Base-by-base conservation (phyloP, 2,797 vertebrate species). In the Heterohyrax brucei region DNA sequence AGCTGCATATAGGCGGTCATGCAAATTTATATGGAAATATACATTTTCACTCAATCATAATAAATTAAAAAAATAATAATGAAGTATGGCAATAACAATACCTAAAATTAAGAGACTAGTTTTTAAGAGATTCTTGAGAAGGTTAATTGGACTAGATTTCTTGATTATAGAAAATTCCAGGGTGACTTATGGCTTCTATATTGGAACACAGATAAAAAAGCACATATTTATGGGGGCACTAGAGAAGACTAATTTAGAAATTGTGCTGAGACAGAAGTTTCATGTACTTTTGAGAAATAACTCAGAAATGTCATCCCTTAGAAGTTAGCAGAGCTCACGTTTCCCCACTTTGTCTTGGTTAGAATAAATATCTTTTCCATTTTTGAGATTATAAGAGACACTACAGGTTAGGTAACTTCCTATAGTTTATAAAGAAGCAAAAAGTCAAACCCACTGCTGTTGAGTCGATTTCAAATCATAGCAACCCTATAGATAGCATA, bases 371-470 rank as follows among this genome's bases (percentile, higher is more conserved):
- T 18, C 82, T 21, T 56, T 13, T 76, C 33, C 61, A 44, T 21
- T 86, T 85, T 22, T 93, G 73, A 93, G 30, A 92, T 86, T 48
- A 39, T 68, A 66, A 82, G 28, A 89, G 39, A 76, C 1, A 44
- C 6, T 76, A 90, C 59, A 83, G 8, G 30, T 13, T 83, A 72
- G 73, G 13, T 76, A 66, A 59, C n/a, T 86, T 77, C 76, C 5
- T 39, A 39, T 39, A 39, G 39, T 39, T 39, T 39, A 39, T 39
- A 39, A 39, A 39, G 39, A 39, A 39, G 39, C 39, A 39, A 39
- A 39, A 39, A 39, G 39, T 39, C 39, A 39, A 39, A 39, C 39
- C 39, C 39, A 39, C 39, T 39, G 39, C 39, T 39, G 39, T 39
- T 39, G 39, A 39, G 39, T 39, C 39, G 39, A 39, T 39, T 39